phyloP scores from a whole-genome alignment of 35 echinoderm and acorn worm species.

The Amphiura filiformis region DNA sequence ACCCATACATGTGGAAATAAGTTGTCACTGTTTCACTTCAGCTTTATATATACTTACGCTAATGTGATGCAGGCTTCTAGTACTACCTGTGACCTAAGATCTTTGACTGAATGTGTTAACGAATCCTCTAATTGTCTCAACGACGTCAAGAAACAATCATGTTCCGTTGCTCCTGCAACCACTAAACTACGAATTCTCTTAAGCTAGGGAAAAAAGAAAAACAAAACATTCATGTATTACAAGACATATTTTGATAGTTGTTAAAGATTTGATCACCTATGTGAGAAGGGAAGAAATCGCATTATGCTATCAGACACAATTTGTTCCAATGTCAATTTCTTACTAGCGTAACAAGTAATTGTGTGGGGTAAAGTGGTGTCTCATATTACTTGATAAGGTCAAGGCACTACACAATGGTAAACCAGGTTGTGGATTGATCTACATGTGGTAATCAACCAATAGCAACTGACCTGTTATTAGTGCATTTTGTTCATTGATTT shows the following conservation, averaged over 20 bases:
- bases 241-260: background rate
- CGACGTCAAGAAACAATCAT: conserved; percentile 79
- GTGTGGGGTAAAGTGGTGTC: too few species aligned
- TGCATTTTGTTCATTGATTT: too few species aligned
- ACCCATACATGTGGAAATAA: too few species aligned
- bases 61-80: conserved; percentile 94
- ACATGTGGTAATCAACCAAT: too few species aligned
- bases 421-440: too few species aligned
- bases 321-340: too few species aligned
- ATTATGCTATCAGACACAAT: too few species aligned
- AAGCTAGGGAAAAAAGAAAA: conserved; percentile 47
- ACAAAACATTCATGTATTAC: background rate
- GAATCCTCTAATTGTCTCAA: conserved; percentile 79
- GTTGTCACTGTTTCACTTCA: background rate
- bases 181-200: conserved; percentile 86
- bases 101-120: conserved; percentile 80
- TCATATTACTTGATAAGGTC: too few species aligned
- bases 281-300: too few species aligned
- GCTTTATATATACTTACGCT: conserved; percentile 72
- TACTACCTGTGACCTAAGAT: conserved; percentile 93
- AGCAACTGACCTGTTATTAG: too few species aligned
- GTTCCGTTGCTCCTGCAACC: conserved; percentile 77
- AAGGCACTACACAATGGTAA: too few species aligned
- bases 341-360: too few species aligned
- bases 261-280: background rate